phyloP scores from a whole-genome alignment of 1,140 invertebrate genomes.

The Hirudo medicinalis region DNA sequence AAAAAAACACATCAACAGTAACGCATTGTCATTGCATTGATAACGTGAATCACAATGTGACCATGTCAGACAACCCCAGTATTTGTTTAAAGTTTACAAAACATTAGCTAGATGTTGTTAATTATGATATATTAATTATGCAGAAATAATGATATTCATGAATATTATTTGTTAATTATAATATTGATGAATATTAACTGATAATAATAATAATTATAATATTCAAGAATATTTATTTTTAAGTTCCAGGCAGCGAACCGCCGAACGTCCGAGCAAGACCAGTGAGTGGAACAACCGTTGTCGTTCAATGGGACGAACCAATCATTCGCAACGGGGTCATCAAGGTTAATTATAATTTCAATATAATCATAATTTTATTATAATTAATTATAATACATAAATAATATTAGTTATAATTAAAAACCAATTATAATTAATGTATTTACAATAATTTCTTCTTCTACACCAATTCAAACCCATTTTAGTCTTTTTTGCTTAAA shows the following conservation, averaged over 20 bases:
- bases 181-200: neutral
- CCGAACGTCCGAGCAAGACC: conserved; percentile 80
- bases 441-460: too few relatives aligned
- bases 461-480: too few relatives aligned
- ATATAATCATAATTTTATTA: neutral
- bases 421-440: too few relatives aligned
- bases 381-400: neutral
- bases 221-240: conserved; percentile 23
- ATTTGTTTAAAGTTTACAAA: too few relatives aligned
- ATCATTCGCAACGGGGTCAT: conserved; percentile 92
- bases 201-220: conserved; percentile 8
- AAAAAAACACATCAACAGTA: too few relatives aligned
- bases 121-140: too few relatives aligned
- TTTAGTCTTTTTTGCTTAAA: too few relatives aligned
- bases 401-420: too few relatives aligned
- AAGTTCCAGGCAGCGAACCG: conserved; percentile 86
- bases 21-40: too few relatives aligned
- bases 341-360: conserved; percentile 57
- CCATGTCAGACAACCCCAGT: too few relatives aligned
- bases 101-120: too few relatives aligned
- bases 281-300: conserved; percentile 82
- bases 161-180: neutral
- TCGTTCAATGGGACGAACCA: conserved; percentile 91
- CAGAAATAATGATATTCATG: neutral
- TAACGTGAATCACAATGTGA: too few relatives aligned